Base-by-base conservation (phyloP, 2,888 invertebrate species). In the Elysia crispata region DNA sequence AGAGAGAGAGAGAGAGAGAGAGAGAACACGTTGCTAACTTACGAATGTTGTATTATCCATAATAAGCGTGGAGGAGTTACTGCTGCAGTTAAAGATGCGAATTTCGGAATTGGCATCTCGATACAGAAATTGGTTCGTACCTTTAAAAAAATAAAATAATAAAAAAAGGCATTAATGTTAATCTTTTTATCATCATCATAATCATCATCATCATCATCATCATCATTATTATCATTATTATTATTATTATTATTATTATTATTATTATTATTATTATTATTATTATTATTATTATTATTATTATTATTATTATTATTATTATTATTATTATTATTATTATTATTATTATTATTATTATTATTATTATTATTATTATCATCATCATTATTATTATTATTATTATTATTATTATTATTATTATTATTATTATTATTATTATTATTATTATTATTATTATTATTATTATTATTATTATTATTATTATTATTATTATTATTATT, bases 81-180 rank as follows among this genome's bases (percentile, higher is more conserved):
- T n/a, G n/a, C n/a, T n/a, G n/a, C n/a, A n/a, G n/a, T n/a, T n/a
- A n/a, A n/a, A n/a, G n/a, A n/a, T n/a, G n/a, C n/a, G n/a, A n/a
- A n/a, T n/a, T n/a, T n/a, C n/a, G n/a, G n/a, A n/a, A n/a, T n/a
- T n/a, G n/a, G n/a, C n/a, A n/a, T n/a, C n/a, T 85, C 95, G 95
- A 92, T 95, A 97, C 83, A 96, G 94, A 90, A 96, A 94, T 91
- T 82, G 80, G 57, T 96, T 96, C 85, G 95, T 95, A 85, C 95
- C 96, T 96, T 94, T 57, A 94, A 83, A 23, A 73, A 54, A 66
- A 31, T 70, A 33, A 60, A 15, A 54, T n/a, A n/a, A n/a, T n/a
- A n/a, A n/a, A n/a, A n/a, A n/a, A n/a, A n/a, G n/a, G n/a, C n/a
- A 50, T 73, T 25, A 54, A 11, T 54, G 50, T n/a, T n/a, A n/a